A percentile compares a stretch with the other conserved stretches of the same genome.
Evolutionary conservation across 2,797 vertebrate genomes (phyloP).

Genomic region (Cryptoblepharus egeriae): DNA sequence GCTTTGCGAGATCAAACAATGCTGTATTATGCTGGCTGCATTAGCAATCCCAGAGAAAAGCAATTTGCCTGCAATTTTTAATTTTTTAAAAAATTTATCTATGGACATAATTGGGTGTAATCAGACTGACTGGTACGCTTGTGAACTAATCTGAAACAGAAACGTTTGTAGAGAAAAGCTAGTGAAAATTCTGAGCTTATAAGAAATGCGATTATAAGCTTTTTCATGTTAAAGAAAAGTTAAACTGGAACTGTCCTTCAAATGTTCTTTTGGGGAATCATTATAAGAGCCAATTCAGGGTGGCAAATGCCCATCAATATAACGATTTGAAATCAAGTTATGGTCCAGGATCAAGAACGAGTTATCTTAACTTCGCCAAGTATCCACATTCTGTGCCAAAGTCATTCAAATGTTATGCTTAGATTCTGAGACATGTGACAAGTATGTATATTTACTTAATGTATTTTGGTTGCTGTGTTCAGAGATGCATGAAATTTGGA

Average conservation of each 20-base stretch:
- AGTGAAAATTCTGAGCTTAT: slow-evolving; percentile 66
- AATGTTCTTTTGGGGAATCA: slow-evolving; percentile 46
- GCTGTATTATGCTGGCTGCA: slow-evolving; percentile 71
- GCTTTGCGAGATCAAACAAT: slow-evolving; percentile 75
- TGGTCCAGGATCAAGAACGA: not conserved
- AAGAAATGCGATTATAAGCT: slow-evolving; percentile 66
- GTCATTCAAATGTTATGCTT: not conserved
- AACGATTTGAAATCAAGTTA: slow-evolving; percentile 42
- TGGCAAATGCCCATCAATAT: slow-evolving; percentile 54
- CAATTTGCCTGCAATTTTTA: slow-evolving; percentile 65
- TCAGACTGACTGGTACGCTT: slow-evolving; percentile 65
- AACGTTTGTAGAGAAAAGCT: slow-evolving; percentile 65
- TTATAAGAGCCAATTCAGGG: slow-evolving; percentile 45
- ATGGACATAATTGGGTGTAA: slow-evolving; percentile 63
- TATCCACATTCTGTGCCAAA: not conserved
- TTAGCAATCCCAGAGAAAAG: slow-evolving; percentile 63
- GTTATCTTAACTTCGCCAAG: not conserved
- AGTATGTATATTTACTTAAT: not conserved
- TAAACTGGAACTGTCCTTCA: slow-evolving; percentile 68
- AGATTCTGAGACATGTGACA: not conserved
- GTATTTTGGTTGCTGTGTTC: not conserved
- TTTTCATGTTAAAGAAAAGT: slow-evolving; percentile 62
- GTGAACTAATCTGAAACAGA: slow-evolving; percentile 69
- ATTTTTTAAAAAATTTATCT: slow-evolving; percentile 42
- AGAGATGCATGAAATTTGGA: not conserved